Evolutionary conservation across 2,797 vertebrate species (phyloP).

Genomic region (Neostethus bicornis): DNA sequence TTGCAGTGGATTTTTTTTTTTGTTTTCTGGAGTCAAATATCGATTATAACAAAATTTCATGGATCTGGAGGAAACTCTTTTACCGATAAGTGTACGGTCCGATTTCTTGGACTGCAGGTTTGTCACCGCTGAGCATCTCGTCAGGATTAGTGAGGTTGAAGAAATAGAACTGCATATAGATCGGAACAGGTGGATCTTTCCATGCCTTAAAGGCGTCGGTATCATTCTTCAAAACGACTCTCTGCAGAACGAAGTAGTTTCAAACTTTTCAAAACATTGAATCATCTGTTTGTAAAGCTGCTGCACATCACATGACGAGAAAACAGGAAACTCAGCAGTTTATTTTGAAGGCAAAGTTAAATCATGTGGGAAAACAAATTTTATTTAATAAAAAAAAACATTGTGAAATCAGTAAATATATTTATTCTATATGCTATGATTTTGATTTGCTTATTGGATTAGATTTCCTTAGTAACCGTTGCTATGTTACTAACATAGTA

Average conservation of each 20-base stretch:
- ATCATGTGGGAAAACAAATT: background rate
- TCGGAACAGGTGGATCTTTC: slow-evolving; percentile 87
- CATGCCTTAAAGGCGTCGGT: slow-evolving; percentile 87
- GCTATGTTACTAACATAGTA: no score
- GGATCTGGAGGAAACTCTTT: slow-evolving; percentile 13
- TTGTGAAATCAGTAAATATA: background rate
- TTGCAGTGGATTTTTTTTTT: no score
- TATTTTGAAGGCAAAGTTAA: background rate
- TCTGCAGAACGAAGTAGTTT: slow-evolving; percentile 72
- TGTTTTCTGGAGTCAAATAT: no score
- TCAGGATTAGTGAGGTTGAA: slow-evolving; percentile 92
- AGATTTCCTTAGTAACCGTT: no score
- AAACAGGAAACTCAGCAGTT: background rate
- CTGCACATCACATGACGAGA: slow-evolving; percentile 33
- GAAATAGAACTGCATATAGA: slow-evolving; percentile 97
- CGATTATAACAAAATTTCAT: background rate
- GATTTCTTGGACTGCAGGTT: slow-evolving; percentile 85
- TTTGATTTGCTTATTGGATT: no score
- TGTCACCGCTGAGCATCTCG: slow-evolving; percentile 87
- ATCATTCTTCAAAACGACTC: slow-evolving; percentile 87
- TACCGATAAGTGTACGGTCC: slow-evolving; percentile 97
- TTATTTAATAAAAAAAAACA: background rate
- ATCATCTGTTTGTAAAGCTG: slow-evolving; percentile 15
- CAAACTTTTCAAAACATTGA: slow-evolving; percentile 16
- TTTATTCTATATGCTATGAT: no score